Base-by-base conservation (phyloP, 2,797 vertebrate genomes). In the Dallia pectoralis region DNA sequence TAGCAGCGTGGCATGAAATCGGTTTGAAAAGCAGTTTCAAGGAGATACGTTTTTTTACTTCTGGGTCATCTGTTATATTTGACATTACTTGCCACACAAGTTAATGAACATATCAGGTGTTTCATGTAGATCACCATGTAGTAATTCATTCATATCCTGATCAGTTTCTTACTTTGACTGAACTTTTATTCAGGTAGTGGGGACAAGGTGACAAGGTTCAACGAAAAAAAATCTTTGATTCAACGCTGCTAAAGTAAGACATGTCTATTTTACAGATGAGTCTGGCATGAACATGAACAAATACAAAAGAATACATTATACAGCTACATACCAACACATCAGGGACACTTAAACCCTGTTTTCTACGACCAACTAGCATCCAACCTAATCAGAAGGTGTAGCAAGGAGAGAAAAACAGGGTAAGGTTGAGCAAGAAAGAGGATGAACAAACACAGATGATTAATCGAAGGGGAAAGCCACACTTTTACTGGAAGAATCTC, bases 311-410 rank as follows among this genome's bases (percentile, higher is more conserved):
- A 14, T 12, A 44, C 40, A 44, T 44, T 44, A 44, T 44, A 44
- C 40, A 44, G 40, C 40, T 12, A 44, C 40, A 44, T 12, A 44
- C 40, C n/a, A n/a, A 44, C 40, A 44, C 11, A 44, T 36, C 40
- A 44, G 14, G 11, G 40, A 44, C 40, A 44, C 11, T 14, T 6
- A 44, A 44, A 12, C 3, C 11, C 40, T 44, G 40, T 12, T 56
- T 73, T 27, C 61, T 49, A 64, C 67, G 63, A 30, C 49, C 62
- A 65, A 49, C 44, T 79, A 44, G 73, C 78, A 73, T 69, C 49
- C 47, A 68, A 67, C 62, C 75, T 61, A 67, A 44, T 73, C 4
- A 11, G 33, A 33, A 44, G 64, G 33, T 22, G 6, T 14, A 69
- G 29, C 25, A 18, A 29, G 9, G 67, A 25, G 25, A 32, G 0